Percentiles rank a stretch among this genome's conserved stretches.
Evolutionary conservation across 2,797 vertebrate genomes (phyloP).

Genomic region (Coilia nasus): DNA sequence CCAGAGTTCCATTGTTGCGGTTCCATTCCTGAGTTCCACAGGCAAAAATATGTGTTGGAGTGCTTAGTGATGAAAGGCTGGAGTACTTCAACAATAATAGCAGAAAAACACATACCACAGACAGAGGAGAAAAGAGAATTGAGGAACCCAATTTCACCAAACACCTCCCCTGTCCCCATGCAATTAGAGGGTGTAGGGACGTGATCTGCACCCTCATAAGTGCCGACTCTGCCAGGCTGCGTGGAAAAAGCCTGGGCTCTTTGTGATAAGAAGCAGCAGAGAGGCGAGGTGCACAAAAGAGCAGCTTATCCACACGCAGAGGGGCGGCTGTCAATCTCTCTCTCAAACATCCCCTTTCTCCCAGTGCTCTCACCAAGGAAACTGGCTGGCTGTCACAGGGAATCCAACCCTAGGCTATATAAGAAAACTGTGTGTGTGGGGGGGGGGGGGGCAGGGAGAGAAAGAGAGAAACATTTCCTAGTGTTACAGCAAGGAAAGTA

Average conservation of each 20-base stretch:
- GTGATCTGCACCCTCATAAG: slow-evolving; percentile 30
- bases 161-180: background rate
- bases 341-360: slow-evolving; percentile 29
- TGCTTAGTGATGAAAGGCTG: too few relatives aligned
- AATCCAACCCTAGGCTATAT: slow-evolving; percentile 46
- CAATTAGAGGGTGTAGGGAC: slow-evolving; percentile 25
- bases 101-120: background rate
- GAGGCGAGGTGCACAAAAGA: slow-evolving; percentile 37
- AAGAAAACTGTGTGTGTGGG: background rate
- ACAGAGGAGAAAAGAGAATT: background rate
- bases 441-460: background rate
- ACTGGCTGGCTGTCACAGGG: slow-evolving; percentile 34
- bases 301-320: slow-evolving; percentile 28
- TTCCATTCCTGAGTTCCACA: too few relatives aligned
- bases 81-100: background rate
- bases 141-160: background rate
- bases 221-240: slow-evolving; percentile 32
- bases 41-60: too few relatives aligned
- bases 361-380: slow-evolving; percentile 49
- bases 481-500: slow-evolving; percentile 40
- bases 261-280: slow-evolving; percentile 39
- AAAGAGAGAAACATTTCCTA: background rate
- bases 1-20: too few relatives aligned
- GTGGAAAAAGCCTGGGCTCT: slow-evolving; percentile 34
- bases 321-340: slow-evolving; percentile 53